phyloP scores from a whole-genome alignment of 1,140 invertebrate species.

The Pemphigus obesinymphae region DNA sequence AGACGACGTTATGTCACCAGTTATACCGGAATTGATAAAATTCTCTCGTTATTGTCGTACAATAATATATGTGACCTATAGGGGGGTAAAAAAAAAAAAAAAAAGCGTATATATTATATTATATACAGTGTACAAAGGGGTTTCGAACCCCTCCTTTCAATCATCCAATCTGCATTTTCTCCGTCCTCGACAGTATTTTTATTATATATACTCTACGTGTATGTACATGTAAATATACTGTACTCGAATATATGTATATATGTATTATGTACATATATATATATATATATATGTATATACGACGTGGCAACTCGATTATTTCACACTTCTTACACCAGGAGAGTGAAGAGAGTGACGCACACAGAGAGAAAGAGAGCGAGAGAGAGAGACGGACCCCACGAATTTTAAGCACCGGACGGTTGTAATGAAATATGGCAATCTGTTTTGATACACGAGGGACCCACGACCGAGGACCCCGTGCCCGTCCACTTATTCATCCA shows the following conservation, averaged over 20 bases:
- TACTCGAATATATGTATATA: background rate
- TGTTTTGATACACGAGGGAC: constrained; percentile 40
- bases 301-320: constrained; percentile 33
- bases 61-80: constrained; percentile 5
- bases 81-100: constrained; percentile 27
- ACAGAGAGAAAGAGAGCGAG: background rate
- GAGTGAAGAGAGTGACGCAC: too few species aligned
- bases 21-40: constrained; percentile 28
- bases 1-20: background rate
- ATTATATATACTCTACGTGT: background rate
- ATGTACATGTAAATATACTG: background rate
- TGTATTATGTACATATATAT: background rate
- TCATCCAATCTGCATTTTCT: constrained; percentile 36
- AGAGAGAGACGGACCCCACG: background rate
- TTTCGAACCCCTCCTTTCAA: constrained; percentile 36
- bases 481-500: constrained; percentile 37
- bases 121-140: background rate
- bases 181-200: background rate
- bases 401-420: constrained; percentile 35
- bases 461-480: background rate
- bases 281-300: background rate
- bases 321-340: constrained; percentile 28
- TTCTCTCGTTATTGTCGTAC: background rate
- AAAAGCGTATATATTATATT: constrained; percentile 4
- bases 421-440: constrained; percentile 42